Conservation (phyloP, 2,888 invertebrate species). For the Cryptops parisi region DNA sequence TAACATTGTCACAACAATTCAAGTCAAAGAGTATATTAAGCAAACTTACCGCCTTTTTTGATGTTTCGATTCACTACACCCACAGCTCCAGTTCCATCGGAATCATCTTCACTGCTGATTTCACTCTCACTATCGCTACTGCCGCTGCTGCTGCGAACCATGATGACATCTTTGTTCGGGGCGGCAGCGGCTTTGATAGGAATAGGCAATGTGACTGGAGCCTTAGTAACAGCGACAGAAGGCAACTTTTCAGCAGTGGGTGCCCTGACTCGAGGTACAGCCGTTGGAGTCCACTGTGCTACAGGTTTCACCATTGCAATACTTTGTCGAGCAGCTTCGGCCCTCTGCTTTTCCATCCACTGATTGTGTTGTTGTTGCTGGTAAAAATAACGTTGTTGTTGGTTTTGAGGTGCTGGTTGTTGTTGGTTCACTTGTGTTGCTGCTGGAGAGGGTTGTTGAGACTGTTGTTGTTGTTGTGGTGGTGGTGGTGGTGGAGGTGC, state of each 20-base stretch:
- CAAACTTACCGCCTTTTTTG: no score
- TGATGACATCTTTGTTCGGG: slow-evolving; percentile 12
- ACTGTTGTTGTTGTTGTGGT: neutral
- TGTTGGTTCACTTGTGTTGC: no score
- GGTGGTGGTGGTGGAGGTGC: neutral
- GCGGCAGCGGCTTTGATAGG: neutral
- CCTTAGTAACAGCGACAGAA: slow-evolving; percentile 2
- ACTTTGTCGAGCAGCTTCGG: slow-evolving; percentile 13
- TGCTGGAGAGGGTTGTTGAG: neutral
- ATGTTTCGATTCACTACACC: slow-evolving; percentile 7
- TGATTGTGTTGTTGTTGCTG: slow-evolving; percentile 13
- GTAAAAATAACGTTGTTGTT: neutral
- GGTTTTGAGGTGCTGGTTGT: slow-evolving; percentile 8
- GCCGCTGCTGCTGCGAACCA: slow-evolving; percentile 16
- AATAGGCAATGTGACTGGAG: neutral
- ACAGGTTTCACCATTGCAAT: slow-evolving; percentile 6
- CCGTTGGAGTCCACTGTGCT: slow-evolving; percentile 5
- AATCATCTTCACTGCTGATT: slow-evolving; percentile 15
- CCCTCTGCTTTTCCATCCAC: slow-evolving; percentile 12
- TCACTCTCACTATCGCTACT: slow-evolving; percentile 13
- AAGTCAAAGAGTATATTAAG: no score
- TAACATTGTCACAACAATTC: no score
- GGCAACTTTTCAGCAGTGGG: neutral
- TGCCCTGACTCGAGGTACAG: neutral
- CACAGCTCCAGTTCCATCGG: slow-evolving; percentile 12